These are phyloP conservation scores for Clivina fossor DNA, from an alignment of 2,888 invertebrate species.

Conservation along the genomic window DNA sequence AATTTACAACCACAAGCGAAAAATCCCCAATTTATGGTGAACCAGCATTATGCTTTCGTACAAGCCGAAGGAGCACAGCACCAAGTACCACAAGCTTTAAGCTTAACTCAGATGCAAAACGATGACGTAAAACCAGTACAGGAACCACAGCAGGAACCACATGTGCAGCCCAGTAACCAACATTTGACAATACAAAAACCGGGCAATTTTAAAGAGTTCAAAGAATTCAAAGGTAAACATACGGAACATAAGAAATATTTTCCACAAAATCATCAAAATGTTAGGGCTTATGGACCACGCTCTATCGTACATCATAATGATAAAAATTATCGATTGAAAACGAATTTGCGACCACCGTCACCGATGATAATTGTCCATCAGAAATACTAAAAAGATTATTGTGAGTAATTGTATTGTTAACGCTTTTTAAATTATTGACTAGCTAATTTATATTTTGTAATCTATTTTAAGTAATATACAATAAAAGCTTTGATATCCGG, in stretches of 20 bases:
- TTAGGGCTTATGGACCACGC: slow-evolving; percentile 3
- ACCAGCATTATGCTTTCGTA: slow-evolving; percentile 26
- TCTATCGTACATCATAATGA: slow-evolving; percentile 12
- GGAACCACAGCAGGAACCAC: slow-evolving; percentile 10
- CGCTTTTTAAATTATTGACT: slow-evolving; percentile 11
- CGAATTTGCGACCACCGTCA: slow-evolving; percentile 17
- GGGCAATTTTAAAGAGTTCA: background rate
- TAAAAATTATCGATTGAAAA: slow-evolving; percentile 18
- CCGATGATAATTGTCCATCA: slow-evolving; percentile 26
- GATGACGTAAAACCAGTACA: slow-evolving; percentile 9
- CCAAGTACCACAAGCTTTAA: slow-evolving; percentile 4
- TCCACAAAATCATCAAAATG: background rate
- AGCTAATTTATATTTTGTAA: slow-evolving; percentile 19
- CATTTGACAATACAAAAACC: background rate
- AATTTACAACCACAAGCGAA: slow-evolving; percentile 6
- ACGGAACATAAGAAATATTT: slow-evolving; percentile 19
- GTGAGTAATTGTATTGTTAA: slow-evolving; percentile 24
- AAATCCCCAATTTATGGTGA: slow-evolving; percentile 12
- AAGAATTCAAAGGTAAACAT: background rate
- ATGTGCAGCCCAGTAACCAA: slow-evolving; percentile 12
- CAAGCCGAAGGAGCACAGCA: slow-evolving; percentile 11
- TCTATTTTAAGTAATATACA: slow-evolving; percentile 5
- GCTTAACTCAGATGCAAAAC: background rate
- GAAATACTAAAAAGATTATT: slow-evolving; percentile 21
- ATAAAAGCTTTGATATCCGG: background rate